A percentile compares a stretch with the other conserved stretches of the same genome.
Conservation (phyloP, 1,140 invertebrate species). For the Nebria ingens region DNA sequence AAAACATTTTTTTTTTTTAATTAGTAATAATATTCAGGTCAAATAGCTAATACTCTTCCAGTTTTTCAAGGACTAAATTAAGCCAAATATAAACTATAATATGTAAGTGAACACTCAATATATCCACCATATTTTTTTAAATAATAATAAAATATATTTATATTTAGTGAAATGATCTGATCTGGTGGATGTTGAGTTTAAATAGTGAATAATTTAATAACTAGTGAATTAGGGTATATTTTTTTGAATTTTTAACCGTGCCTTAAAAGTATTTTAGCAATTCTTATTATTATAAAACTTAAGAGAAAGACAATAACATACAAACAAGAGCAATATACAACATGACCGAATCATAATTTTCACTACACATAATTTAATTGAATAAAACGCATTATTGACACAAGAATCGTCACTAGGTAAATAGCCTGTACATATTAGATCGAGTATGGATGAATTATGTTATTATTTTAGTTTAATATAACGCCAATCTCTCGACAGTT, state of each 20-base stretch:
- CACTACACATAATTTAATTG: no score
- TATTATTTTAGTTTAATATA: background rate
- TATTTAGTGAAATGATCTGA: no score
- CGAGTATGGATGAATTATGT: constrained; percentile 2
- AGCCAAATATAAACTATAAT: no score
- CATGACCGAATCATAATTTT: background rate
- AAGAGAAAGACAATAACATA: background rate
- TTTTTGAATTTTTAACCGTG: background rate
- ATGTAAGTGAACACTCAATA: no score
- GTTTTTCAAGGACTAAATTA: constrained; percentile 2
- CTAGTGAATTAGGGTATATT: background rate
- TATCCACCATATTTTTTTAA: no score
- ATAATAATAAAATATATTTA: no score
- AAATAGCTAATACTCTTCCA: background rate
- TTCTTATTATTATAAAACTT: background rate
- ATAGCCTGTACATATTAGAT: constrained; percentile 8
- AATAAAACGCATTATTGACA: no score
- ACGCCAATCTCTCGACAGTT: background rate
- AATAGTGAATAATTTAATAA: background rate
- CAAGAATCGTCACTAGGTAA: background rate
- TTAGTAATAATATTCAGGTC: constrained; percentile 1
- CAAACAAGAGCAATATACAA: background rate
- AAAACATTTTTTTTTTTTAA: no score
- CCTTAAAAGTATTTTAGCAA: constrained; percentile 2
- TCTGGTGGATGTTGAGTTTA: no score